Percentiles rank a stretch among this genome's conserved stretches.
Conservation (phyloP, 2,113 vertebrate species). For the Cebidichthys violaceus region DNA sequence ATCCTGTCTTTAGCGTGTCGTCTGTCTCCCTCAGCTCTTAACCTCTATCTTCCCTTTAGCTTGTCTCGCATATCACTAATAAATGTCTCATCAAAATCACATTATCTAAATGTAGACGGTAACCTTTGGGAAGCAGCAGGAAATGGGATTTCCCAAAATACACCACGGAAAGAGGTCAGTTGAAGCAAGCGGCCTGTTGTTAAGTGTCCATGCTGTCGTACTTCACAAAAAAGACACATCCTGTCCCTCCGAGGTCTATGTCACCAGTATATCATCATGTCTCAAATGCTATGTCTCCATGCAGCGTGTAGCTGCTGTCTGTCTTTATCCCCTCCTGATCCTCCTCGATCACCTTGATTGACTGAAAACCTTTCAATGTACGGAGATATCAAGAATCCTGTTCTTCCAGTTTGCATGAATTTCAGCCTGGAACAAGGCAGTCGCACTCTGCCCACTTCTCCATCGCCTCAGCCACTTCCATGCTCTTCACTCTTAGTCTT, state of each 20-base stretch:
- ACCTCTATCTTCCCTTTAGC: conserved; percentile 40
- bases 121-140: conserved; percentile 74
- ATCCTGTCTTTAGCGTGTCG: conserved; percentile 28
- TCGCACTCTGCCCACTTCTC: conserved; percentile 6
- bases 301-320: conserved; percentile 9
- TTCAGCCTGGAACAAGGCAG: background rate
- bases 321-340: background rate
- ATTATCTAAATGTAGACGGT: conserved; percentile 76
- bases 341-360: background rate
- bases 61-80: conserved; percentile 54
- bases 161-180: conserved; percentile 67
- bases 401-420: conserved; percentile 33
- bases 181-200: conserved; percentile 68
- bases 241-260: conserved; percentile 60
- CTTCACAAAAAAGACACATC: conserved; percentile 65
- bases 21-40: conserved; percentile 8
- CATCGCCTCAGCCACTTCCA: background rate
- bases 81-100: conserved; percentile 73
- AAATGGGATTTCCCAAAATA: conserved; percentile 81
- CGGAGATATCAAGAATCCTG: background rate
- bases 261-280: conserved; percentile 40
- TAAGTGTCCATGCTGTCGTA: conserved; percentile 74
- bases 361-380: conserved; percentile 1
- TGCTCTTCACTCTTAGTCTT: background rate
- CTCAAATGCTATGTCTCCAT: conserved; percentile 24